phyloP scores from a whole-genome alignment of 2,797 vertebrate genomes.

The Takifugu ocellatus region DNA sequence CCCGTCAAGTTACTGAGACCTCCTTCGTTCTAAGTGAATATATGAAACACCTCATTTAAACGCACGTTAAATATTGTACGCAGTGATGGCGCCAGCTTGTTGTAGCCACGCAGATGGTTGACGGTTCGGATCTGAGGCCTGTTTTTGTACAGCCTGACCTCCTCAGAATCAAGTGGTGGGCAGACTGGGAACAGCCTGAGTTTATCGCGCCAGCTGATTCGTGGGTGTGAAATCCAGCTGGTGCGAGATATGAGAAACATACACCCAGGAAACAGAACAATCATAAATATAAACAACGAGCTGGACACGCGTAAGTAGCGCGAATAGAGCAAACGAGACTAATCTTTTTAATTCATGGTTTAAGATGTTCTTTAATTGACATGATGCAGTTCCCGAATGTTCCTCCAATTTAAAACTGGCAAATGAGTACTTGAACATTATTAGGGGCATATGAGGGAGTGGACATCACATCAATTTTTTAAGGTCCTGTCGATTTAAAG shows the following conservation, averaged over 20 bases:
- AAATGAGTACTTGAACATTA: slow-evolving; percentile 57
- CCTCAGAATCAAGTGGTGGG: slow-evolving; percentile 69
- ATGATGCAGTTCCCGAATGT: slow-evolving; percentile 30
- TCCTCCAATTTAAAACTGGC: slow-evolving; percentile 52
- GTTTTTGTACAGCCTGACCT: slow-evolving; percentile 78
- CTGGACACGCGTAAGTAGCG: slow-evolving; percentile 19
- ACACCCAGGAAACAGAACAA: too few species aligned
- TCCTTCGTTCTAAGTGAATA: too few species aligned
- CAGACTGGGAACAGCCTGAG: slow-evolving; percentile 45
- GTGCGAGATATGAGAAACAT: too few species aligned
- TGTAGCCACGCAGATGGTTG: slow-evolving; percentile 33
- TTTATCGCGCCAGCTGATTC: slow-evolving; percentile 39
- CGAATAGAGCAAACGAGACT: too few species aligned
- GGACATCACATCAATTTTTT: slow-evolving; percentile 65
- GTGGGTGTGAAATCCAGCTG: too few species aligned
- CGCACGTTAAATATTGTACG: too few species aligned
- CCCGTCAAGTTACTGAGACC: too few species aligned
- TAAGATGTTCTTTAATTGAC: slow-evolving; percentile 6
- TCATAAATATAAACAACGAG: slow-evolving; percentile 33
- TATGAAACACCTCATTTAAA: too few species aligned
- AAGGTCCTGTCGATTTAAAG: slow-evolving; percentile 52
- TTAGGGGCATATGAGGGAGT: slow-evolving; percentile 60
- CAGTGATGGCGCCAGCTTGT: background rate
- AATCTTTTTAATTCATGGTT: too few species aligned
- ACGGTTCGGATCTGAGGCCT: slow-evolving; percentile 5